A percentile compares a stretch with the other conserved stretches of the same genome.
phyloP scores from a whole-genome alignment of 2,797 vertebrate species.

The Myripristis murdjan region DNA sequence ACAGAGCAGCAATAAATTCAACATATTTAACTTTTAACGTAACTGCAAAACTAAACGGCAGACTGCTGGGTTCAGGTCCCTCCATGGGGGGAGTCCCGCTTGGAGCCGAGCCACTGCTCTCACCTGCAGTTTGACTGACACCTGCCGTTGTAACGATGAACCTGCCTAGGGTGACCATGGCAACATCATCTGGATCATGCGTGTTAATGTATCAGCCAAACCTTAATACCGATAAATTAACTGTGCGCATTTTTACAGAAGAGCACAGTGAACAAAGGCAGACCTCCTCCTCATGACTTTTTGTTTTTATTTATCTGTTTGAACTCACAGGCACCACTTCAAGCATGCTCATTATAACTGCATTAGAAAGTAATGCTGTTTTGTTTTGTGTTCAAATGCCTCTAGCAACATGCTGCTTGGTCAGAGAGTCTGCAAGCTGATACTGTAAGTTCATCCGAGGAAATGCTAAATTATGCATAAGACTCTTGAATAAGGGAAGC shows the following conservation, averaged over 20 bases:
- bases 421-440: conserved; percentile 6
- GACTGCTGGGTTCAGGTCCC: not conserved
- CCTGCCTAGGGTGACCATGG: too few species aligned
- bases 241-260: not conserved
- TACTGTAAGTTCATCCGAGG: conserved; percentile 19
- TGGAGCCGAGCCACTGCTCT: not conserved
- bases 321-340: too few species aligned
- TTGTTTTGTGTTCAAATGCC: not conserved
- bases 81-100: too few species aligned
- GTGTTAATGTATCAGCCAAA: not conserved
- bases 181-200: too few species aligned
- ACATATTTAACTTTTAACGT: too few species aligned
- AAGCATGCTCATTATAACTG: not conserved
- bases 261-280: not conserved
- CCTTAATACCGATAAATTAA: not conserved
- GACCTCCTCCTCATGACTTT: not conserved
- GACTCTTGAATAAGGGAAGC: not conserved
- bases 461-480: conserved; percentile 24
- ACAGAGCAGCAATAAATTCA: too few species aligned
- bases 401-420: not conserved
- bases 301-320: too few species aligned
- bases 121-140: conserved; percentile 51
- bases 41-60: too few species aligned
- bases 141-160: conserved; percentile 47
- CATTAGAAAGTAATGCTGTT: not conserved